A percentile compares a stretch with the other conserved stretches of the same genome.
These are phyloP conservation scores for Drepanosiphum platanoidis DNA, from an alignment of 2,888 invertebrate species.

Conservation along the genomic window DNA sequence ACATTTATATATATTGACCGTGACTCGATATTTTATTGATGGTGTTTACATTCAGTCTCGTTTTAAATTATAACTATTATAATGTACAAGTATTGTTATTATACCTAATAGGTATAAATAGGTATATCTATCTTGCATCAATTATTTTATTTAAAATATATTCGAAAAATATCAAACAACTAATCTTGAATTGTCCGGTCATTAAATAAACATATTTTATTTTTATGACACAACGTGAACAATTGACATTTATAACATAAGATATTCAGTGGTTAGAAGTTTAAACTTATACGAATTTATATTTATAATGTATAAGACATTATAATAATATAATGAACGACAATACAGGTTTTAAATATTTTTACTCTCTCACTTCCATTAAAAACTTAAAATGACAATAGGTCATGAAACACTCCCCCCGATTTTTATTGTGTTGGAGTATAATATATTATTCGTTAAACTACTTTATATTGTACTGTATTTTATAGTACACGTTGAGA, in stretches of 20 bases:
- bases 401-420: not conserved
- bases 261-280: not conserved
- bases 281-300: not conserved
- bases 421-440: not conserved
- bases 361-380: slow-evolving; percentile 8
- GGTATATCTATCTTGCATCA: not conserved
- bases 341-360: not conserved
- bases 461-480: not conserved
- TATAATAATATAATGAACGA: not conserved
- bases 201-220: not conserved
- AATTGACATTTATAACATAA: not conserved
- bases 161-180: not conserved
- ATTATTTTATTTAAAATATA: not conserved
- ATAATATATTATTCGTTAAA: slow-evolving; percentile 25
- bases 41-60: not conserved
- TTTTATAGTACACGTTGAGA: not conserved
- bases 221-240: not conserved
- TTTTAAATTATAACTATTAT: not conserved
- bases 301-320: not conserved
- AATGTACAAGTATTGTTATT: not conserved
- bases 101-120: not conserved
- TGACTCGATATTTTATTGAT: slow-evolving; percentile 11
- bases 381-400: not conserved
- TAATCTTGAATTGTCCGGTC: not conserved
- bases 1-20: slow-evolving; percentile 16